Evolutionary conservation across 2,797 vertebrate genomes (phyloP).

Genomic region (Hephaestus fuliginosus): DNA sequence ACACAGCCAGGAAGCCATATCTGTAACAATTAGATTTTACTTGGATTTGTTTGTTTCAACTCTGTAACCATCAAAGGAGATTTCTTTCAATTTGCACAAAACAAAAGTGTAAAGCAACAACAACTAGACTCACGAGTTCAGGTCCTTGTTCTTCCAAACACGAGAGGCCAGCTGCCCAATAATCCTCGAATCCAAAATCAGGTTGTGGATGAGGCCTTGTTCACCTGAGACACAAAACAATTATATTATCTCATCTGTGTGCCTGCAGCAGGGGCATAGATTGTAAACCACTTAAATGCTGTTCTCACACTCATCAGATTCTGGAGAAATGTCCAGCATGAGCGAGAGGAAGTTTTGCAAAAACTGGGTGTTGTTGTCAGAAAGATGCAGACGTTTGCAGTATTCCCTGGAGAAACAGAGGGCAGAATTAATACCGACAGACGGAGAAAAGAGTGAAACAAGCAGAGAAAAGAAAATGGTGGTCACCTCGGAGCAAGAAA

Average conservation of each 20-base stretch:
- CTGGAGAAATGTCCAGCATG: slow-evolving; percentile 97
- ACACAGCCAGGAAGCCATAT: slow-evolving; percentile 97
- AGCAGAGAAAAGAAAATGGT: not conserved
- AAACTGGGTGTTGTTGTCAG: slow-evolving; percentile 99
- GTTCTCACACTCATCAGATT: slow-evolving; percentile 96
- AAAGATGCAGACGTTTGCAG: slow-evolving; percentile 95
- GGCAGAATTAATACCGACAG: slow-evolving; percentile 23
- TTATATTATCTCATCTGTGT: not conserved
- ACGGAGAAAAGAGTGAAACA: slow-evolving; percentile 2
- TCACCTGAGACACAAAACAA: slow-evolving; percentile 85
- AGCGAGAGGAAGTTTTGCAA: slow-evolving; percentile 97
- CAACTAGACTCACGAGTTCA: slow-evolving; percentile 90
- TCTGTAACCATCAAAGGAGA: not conserved
- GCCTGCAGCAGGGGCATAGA: slow-evolving; percentile 3
- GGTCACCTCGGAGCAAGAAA: slow-evolving; percentile 97
- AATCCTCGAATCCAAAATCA: slow-evolving; percentile 96
- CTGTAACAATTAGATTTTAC: slow-evolving; percentile 78
- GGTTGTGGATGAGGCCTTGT: slow-evolving; percentile 95
- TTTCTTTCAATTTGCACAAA: not conserved
- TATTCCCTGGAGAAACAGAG: slow-evolving; percentile 89
- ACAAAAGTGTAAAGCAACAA: not conserved
- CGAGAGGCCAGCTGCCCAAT: slow-evolving; percentile 93
- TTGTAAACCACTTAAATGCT: not conserved
- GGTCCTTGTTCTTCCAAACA: slow-evolving; percentile 95
- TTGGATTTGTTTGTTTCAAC: not conserved